Percentiles rank a stretch among this genome's conserved stretches.
Evolutionary conservation across 2,797 vertebrate genomes (phyloP).

Genomic region (Rhinatrema bivittatum): DNA sequence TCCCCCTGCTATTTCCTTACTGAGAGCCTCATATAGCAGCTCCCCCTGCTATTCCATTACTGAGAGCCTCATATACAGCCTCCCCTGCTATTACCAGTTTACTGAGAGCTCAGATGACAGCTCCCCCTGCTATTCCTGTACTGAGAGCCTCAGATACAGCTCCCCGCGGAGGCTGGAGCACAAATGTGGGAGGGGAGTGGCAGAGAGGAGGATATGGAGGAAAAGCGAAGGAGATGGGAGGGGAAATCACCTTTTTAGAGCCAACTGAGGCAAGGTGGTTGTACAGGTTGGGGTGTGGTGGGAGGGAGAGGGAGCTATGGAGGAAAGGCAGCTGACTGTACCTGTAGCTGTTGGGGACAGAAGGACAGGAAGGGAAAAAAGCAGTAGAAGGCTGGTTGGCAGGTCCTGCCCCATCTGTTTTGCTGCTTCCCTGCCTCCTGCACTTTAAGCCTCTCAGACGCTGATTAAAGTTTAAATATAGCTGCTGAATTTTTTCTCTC

Average conservation of each 20-base stretch:
- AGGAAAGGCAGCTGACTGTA: fast-evolving
- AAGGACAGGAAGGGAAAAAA: background rate
- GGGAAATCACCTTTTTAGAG: background rate
- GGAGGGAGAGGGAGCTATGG: background rate
- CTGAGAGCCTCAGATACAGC: background rate
- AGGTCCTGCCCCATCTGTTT: too few relatives aligned
- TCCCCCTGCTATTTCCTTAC: slow-evolving; percentile 1
- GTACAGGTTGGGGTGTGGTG: background rate
- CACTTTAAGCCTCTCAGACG: too few relatives aligned
- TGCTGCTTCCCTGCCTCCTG: too few relatives aligned
- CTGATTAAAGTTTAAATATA: slow-evolving; percentile 56
- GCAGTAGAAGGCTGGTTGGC: background rate
- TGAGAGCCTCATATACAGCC: too few relatives aligned
- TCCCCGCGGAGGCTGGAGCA: background rate
- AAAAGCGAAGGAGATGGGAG: too few relatives aligned
- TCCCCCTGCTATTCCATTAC: too few relatives aligned
- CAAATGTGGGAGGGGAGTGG: background rate
- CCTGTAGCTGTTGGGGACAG: background rate
- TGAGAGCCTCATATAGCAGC: too few relatives aligned
- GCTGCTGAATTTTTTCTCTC: slow-evolving; percentile 45
- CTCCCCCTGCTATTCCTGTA: background rate
- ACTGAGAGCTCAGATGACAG: too few relatives aligned
- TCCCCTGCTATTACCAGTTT: too few relatives aligned
- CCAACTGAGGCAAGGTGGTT: background rate
- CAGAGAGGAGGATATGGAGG: background rate